Percentiles rank a stretch among this genome's conserved stretches.
Evolutionary conservation across 2,113 vertebrate species (phyloP).

Genomic region (Mionectes macconnelli): DNA sequence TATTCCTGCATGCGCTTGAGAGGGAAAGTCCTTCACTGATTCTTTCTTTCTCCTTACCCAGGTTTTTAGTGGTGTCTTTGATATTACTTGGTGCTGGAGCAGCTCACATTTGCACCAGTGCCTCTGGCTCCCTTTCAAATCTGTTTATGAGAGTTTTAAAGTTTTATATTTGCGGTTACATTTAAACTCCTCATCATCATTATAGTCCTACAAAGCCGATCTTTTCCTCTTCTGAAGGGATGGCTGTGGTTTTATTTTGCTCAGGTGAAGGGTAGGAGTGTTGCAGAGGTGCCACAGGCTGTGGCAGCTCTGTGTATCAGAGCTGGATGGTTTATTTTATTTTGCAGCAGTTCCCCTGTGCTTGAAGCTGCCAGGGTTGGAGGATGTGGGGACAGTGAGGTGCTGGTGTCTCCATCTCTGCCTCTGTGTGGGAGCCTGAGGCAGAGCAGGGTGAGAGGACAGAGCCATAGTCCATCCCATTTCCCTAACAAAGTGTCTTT

Average conservation of each 20-base stretch:
- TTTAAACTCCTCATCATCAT: conserved; percentile 56
- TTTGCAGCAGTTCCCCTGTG: background rate
- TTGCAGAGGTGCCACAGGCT: accelerated
- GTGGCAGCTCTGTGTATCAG: background rate
- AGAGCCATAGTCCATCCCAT: background rate
- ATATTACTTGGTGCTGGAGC: background rate
- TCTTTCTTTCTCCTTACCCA: background rate
- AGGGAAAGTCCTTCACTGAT: background rate
- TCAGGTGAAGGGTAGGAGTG: background rate
- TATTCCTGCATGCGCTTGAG: background rate
- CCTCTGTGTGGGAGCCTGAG: background rate
- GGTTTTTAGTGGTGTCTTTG: background rate
- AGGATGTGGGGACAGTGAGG: background rate
- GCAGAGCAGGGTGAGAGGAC: background rate
- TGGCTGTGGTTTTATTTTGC: background rate
- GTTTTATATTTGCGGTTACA: conserved; percentile 55
- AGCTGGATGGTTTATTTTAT: background rate
- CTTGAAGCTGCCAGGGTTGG: background rate
- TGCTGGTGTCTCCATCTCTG: accelerated
- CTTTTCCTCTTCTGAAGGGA: conserved; percentile 1
- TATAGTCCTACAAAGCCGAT: background rate
- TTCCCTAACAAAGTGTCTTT: background rate
- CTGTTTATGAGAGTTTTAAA: conserved; percentile 67
- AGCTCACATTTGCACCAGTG: conserved; percentile 24
- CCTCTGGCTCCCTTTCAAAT: conserved; percentile 44